These are phyloP conservation scores for Leucopsar rothschildi DNA, from an alignment of 2,113 vertebrate genomes.

Conservation along the genomic window DNA sequence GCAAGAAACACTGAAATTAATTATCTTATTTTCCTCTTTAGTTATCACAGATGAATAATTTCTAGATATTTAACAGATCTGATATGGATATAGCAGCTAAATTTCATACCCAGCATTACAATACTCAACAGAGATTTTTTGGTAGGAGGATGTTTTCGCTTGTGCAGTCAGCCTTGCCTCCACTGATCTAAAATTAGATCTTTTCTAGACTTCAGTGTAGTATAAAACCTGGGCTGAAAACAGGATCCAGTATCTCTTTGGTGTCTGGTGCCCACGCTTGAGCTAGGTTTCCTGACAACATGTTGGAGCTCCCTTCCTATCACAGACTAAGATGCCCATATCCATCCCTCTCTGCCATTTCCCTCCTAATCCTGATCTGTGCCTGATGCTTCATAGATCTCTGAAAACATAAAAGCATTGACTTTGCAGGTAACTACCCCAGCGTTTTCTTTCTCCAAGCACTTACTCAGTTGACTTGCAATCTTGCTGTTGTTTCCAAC, in stretches of 20 bases:
- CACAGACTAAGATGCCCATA: not conserved
- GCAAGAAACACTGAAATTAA: not conserved
- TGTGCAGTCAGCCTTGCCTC: not conserved
- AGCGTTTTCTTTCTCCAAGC: not conserved
- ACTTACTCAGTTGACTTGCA: not conserved
- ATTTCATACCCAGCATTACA: not conserved
- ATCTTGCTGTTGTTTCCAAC: not conserved
- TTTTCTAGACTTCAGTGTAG: not conserved
- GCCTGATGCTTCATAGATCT: not conserved
- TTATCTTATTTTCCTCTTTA: conserved; percentile 14
- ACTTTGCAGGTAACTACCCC: not conserved
- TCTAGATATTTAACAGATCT: not conserved
- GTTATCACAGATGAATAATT: not conserved
- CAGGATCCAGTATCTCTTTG: not conserved
- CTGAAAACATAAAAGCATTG: not conserved
- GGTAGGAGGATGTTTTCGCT: not conserved
- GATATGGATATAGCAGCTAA: not conserved
- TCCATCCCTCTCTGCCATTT: not conserved
- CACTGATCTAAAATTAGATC: not conserved
- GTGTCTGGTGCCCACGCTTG: fast-evolving
- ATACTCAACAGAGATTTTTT: not conserved
- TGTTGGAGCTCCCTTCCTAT: not conserved
- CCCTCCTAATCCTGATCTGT: not conserved
- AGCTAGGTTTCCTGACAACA: not conserved
- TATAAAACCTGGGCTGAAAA: not conserved